A percentile compares a stretch with the other conserved stretches of the same genome.
Evolutionary conservation across 2,113 vertebrate species (phyloP).

Genomic region (Genyomyrus donnyi): DNA sequence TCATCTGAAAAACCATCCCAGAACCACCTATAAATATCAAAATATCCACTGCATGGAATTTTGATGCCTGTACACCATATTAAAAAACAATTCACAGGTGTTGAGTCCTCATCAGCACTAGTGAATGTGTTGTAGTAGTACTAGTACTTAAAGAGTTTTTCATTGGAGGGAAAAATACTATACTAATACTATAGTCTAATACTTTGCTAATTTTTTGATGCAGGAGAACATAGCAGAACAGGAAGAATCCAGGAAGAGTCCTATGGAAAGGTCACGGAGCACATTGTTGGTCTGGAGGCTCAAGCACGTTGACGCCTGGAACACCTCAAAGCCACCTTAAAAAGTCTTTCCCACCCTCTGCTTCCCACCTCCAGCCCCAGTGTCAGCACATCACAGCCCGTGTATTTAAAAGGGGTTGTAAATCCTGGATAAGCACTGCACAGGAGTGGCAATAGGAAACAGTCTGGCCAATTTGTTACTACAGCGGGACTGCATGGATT

Average conservation of each 20-base stretch:
- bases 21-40: background rate
- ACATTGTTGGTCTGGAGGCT: background rate
- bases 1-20: background rate
- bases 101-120: background rate
- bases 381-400: constrained; percentile 6
- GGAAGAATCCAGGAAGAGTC: background rate
- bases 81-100: background rate
- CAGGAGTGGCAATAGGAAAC: constrained; percentile 11
- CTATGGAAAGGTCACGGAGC: background rate
- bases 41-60: background rate
- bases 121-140: background rate
- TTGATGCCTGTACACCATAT: too few species aligned
- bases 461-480: background rate
- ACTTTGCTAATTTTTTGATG: background rate
- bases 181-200: background rate
- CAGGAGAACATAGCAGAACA: background rate
- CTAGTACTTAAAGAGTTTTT: background rate
- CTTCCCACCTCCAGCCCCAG: background rate
- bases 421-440: background rate
- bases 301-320: background rate
- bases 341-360: background rate
- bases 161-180: background rate
- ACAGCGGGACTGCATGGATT: background rate
- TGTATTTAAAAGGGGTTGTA: constrained; percentile 8
- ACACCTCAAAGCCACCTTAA: constrained; percentile 2